Percentiles rank a stretch among this genome's conserved stretches.
These are phyloP conservation scores for Lasioglossum morio DNA, from an alignment of 2,888 invertebrate genomes.

Conservation along the genomic window DNA sequence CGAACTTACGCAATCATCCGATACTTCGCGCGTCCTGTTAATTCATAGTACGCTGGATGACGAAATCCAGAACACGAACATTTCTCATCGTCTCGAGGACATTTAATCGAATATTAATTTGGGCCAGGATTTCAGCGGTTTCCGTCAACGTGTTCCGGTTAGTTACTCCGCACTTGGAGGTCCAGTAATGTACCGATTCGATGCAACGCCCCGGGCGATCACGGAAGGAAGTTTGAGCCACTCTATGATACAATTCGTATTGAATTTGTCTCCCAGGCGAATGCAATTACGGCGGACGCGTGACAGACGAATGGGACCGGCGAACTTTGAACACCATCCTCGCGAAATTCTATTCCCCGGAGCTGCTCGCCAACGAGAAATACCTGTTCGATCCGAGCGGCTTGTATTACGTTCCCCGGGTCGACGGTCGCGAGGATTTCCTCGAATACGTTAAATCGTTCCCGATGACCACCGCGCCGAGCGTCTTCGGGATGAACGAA, in stretches of 20 bases:
- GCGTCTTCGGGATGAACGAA: slow-evolving; percentile 95
- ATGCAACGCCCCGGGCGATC: neutral
- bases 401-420: slow-evolving; percentile 90
- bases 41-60: no score
- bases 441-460: slow-evolving; percentile 89
- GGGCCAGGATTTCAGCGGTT: neutral
- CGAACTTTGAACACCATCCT: slow-evolving; percentile 94
- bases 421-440: slow-evolving; percentile 90
- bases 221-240: neutral
- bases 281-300: slow-evolving; percentile 98
- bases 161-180: neutral
- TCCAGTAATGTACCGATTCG: neutral
- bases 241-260: neutral
- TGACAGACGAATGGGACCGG: slow-evolving; percentile 98
- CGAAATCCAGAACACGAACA: neutral
- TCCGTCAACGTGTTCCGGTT: neutral
- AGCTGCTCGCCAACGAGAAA: slow-evolving; percentile 87
- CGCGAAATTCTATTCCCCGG: slow-evolving; percentile 91
- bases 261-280: slow-evolving; percentile 87
- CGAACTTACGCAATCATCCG: no score
- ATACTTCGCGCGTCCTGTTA: no score
- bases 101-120: neutral
- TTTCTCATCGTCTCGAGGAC: neutral
- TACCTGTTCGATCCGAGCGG: slow-evolving; percentile 84
- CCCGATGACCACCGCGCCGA: slow-evolving; percentile 92